phyloP scores from a whole-genome alignment of 2,797 vertebrate genomes.

The Pygocentrus nattereri region DNA sequence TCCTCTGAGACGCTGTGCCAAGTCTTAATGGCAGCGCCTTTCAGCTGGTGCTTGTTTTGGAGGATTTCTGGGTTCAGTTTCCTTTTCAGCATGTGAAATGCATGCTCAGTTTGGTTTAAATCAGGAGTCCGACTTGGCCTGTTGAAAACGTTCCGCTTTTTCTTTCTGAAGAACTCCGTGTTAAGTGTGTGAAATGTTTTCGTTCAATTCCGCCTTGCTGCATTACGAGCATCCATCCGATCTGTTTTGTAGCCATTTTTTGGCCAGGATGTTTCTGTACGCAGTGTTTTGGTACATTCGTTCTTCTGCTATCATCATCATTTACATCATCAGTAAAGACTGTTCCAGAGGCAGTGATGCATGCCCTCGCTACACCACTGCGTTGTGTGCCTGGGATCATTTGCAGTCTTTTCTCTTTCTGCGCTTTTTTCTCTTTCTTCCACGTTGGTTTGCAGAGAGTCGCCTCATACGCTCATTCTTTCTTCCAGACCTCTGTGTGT shows the following conservation, averaged over 20 bases:
- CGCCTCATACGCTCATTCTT: neutral
- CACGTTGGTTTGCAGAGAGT: neutral
- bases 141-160: neutral
- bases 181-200: neutral
- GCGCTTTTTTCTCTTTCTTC: neutral
- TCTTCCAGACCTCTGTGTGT: too few species aligned
- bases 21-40: neutral
- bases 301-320: neutral
- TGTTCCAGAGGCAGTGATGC: neutral
- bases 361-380: neutral
- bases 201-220: neutral
- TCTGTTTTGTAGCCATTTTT: neutral
- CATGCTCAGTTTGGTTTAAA: neutral
- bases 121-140: neutral
- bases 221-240: neutral
- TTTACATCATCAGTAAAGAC: neutral
- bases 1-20: neutral
- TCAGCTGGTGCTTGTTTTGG: neutral
- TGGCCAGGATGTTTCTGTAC: neutral
- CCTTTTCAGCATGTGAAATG: neutral
- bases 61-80: neutral
- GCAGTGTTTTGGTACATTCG: neutral
- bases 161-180: neutral
- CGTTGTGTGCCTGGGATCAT: neutral
- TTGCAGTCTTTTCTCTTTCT: neutral